Evolutionary conservation across 1,140 invertebrate species (phyloP).

Genomic region (Oncopeltus fasciatus): DNA sequence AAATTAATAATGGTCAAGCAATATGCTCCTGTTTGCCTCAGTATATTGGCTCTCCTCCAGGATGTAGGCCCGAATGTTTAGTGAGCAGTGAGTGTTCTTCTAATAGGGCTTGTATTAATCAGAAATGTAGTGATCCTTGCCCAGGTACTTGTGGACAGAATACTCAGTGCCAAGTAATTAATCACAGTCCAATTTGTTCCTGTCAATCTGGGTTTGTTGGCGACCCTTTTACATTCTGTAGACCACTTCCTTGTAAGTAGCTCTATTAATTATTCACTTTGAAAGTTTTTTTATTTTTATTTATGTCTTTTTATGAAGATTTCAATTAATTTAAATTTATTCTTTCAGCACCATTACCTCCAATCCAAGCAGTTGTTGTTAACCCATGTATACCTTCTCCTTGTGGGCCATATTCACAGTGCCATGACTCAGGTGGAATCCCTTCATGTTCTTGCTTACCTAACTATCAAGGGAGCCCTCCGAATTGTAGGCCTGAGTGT

Average conservation of each 20-base stretch:
- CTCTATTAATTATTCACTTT: background rate
- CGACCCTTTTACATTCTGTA: conserved; percentile 32
- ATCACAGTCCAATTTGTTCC: conserved; percentile 37
- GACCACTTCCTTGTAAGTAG: conserved; percentile 22
- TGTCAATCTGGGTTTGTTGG: conserved; percentile 39
- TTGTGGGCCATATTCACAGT: conserved; percentile 48
- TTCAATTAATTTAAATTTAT: conserved; percentile 23
- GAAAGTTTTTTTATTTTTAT: background rate
- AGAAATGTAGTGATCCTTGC: conserved; percentile 37
- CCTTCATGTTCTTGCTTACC: conserved; percentile 49
- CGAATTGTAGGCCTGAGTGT: conserved; percentile 50
- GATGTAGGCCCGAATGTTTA: conserved; percentile 36
- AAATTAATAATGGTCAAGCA: conserved; percentile 33
- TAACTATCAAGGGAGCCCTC: conserved; percentile 44
- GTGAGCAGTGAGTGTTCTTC: conserved; percentile 34
- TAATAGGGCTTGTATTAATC: conserved; percentile 35
- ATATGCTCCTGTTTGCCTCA: conserved; percentile 35
- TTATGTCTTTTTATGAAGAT: background rate
- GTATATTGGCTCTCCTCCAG: conserved; percentile 33
- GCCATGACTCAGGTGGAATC: conserved; percentile 40
- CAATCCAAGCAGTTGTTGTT: conserved; percentile 17
- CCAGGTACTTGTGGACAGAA: conserved; percentile 38
- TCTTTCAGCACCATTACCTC: conserved; percentile 26
- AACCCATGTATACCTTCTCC: conserved; percentile 40
- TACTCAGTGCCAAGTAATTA: conserved; percentile 39